Evolutionary conservation across 2,888 invertebrate species (phyloP), one percentile per base, ranked within the genome.

Genomic region (Noctuana brunneofusca): DNA sequence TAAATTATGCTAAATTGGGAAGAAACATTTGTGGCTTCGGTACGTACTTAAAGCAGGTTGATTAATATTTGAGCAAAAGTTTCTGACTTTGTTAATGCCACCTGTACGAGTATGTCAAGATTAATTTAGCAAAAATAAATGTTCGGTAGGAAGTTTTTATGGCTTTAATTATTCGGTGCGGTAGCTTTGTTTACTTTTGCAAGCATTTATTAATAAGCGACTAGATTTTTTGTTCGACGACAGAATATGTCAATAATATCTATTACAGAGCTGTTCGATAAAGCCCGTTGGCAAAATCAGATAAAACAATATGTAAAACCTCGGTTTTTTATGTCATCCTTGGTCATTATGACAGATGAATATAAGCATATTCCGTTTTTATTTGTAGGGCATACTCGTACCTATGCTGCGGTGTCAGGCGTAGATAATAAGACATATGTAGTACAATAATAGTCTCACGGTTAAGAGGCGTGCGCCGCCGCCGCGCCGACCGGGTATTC

Each of bases 401-500:
- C 12, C n/a, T 35, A n/a, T 35, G n/a, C 35, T 46, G 11, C 14
- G 20, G 20, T 0, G 14, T 14, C 14, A 38, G 14, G 38, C 38
- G 14, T 14, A 46, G 14, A 46, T 46, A 46, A 18, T 14, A 43
- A 43, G 9, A 43, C 18, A 18, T 18, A 43, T 46, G 43, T 46
- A 46, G 43, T 46, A 46, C 43, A 46, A 46, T 46, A 18, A 12
- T 46, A 12, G 11, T 46, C 43, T 24, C 49, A 49, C 49, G 49
- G 14, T 24, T 9, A 24, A 20, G 58, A 16, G 35, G 55, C 60
- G 64, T 63, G 64, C 64, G 66, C 64, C 59, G 68, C 4, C n/a
- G 58, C 63, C 63, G 64, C 64, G 66, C 49, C 41, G 59, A 66
- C 56, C 68, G 69, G 72, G 35, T 55, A 49, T 55, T 62, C 72